Evolutionary conservation across 1,140 invertebrate species (phyloP).

Genomic region (Polypedilum vanderplanki): DNA sequence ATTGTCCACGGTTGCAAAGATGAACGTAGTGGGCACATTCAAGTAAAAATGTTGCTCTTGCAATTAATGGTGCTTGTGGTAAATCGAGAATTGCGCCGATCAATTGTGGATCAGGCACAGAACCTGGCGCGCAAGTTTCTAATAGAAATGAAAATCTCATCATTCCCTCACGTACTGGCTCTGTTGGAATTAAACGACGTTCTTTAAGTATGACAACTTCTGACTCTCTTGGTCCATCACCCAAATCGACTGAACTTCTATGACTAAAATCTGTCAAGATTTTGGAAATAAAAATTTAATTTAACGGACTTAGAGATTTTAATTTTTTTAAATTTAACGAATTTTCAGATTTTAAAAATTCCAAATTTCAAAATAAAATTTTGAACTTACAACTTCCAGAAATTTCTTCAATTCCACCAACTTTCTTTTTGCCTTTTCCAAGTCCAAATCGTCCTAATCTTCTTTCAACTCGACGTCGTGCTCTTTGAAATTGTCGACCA

Average conservation of each 20-base stretch:
- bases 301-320: too few species aligned
- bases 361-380: conserved; percentile 41
- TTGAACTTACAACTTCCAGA: conserved; percentile 59
- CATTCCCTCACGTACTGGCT: conserved; percentile 71
- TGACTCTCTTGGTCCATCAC: conserved; percentile 68
- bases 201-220: conserved; percentile 84
- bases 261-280: conserved; percentile 62
- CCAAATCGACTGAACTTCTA: conserved; percentile 71
- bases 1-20: conserved; percentile 94
- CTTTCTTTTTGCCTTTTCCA: conserved; percentile 75
- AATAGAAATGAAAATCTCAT: conserved; percentile 79
- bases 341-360: too few species aligned
- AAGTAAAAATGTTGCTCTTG: conserved; percentile 80
- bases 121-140: conserved; percentile 91
- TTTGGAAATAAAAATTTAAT: conserved; percentile 25
- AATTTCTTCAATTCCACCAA: conserved; percentile 77
- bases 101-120: conserved; percentile 90
- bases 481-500: conserved; percentile 63
- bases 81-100: conserved; percentile 92
- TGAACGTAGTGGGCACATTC: conserved; percentile 97
- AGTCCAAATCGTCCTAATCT: conserved; percentile 64
- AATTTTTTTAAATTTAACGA: too few species aligned
- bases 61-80: conserved; percentile 88
- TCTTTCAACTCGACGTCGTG: conserved; percentile 76
- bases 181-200: conserved; percentile 65